Base-by-base conservation (phyloP, 2,797 vertebrate species). In the Enteromius treurensis region DNA sequence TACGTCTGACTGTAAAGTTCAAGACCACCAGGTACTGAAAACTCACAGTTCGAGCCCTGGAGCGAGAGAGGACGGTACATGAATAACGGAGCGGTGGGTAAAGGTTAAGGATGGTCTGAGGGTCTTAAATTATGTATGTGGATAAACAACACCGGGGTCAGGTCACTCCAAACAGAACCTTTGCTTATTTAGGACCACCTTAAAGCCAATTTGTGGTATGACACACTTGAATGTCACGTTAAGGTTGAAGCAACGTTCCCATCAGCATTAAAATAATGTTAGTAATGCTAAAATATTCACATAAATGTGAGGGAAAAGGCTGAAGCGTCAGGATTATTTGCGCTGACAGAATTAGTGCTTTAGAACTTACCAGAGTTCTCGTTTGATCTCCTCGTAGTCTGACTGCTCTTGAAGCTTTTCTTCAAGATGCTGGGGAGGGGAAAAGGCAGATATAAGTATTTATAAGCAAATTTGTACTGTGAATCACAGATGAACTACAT, bases 351-450 rank as follows among this genome's bases (percentile, higher is more conserved):
- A 45, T 60, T n/a, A 53, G 77, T 21, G 40, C 55, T 29, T 69
- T 6, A 17, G 34, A 55, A 40, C 64, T 96, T 93, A 97, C 96
- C 95, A 95, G 80, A 97, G 91, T 84, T 97, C 95, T 90, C 95
- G 96, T 92, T 97, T 97, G 88, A 97, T 94, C 82, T 97, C 96
- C 85, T 96, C 96, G 85, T 97, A 97, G 93, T 97, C 96, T 78
- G 95, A 94, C 93, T 97, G 96, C 84, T 95, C 95, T 90, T 96
- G 95, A 88, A 97, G 93, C 86, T 96, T 97, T 92, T 96, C 95
- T 93, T 97, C 96, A 91, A 97, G 95, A 95, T 96, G 95, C 96
- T 97, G 85, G 89, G 68, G 74, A 81, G 68, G 5, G 23, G 65
- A 60, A 79, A 32, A 70, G 14, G 69, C n/a, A 78, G 11, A 71